Evolutionary conservation across 2,888 invertebrate genomes (phyloP).

Genomic region (Leptopilina myrica): DNA sequence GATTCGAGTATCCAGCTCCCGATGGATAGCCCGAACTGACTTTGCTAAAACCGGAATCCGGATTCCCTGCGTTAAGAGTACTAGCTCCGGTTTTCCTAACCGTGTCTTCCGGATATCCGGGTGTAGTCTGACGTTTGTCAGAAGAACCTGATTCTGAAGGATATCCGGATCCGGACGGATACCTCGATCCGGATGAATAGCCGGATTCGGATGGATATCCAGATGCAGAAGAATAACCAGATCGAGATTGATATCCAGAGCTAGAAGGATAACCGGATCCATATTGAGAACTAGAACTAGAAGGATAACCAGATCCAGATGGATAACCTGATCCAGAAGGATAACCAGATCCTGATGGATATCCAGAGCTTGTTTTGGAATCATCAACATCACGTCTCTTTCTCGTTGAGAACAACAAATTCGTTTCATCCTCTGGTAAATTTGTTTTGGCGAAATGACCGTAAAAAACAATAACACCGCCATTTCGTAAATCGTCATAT

Average conservation of each 20-base stretch:
- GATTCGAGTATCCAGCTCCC: constrained; percentile 43
- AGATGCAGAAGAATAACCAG: not conserved
- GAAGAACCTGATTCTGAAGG: constrained; percentile 47
- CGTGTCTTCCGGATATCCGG: constrained; percentile 46
- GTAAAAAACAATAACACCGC: constrained; percentile 16
- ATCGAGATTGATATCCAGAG: too few relatives aligned
- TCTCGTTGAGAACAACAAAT: not conserved
- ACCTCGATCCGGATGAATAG: too few relatives aligned
- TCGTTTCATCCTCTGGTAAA: not conserved
- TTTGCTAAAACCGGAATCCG: constrained; percentile 46
- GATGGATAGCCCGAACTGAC: not conserved
- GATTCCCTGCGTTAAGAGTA: constrained; percentile 39
- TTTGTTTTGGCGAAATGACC: constrained; percentile 21
- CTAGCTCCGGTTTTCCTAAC: constrained; percentile 40
- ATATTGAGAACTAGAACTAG: too few relatives aligned
- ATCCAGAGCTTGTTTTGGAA: not conserved
- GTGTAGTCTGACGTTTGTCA: constrained; percentile 45
- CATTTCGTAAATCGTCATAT: constrained; percentile 29
- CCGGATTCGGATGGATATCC: constrained; percentile 10
- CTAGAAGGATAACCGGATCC: too few relatives aligned
- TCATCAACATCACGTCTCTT: not conserved
- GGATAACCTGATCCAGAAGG: too few relatives aligned
- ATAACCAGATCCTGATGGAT: too few relatives aligned
- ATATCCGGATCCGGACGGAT: constrained; percentile 39
- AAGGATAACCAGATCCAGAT: too few relatives aligned